phyloP scores from a whole-genome alignment of 2,888 invertebrate genomes.

The Palloptera scutellata region DNA sequence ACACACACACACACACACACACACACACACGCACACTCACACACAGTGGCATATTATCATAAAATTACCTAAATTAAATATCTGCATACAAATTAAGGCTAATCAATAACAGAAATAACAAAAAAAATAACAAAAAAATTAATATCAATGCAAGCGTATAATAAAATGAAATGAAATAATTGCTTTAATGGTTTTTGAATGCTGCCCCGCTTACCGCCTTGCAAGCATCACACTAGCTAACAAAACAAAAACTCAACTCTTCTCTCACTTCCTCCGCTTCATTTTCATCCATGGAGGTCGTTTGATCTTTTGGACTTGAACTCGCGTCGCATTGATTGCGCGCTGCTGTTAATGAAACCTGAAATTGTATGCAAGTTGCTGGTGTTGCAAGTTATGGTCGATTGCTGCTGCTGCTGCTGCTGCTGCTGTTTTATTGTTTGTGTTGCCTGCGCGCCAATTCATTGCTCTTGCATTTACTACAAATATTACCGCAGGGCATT shows the following conservation, averaged over 20 bases:
- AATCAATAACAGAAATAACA: constrained; percentile 24
- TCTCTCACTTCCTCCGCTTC: not conserved
- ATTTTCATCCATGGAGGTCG: constrained; percentile 36
- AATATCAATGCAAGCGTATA: constrained; percentile 1
- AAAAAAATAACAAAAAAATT: constrained; percentile 2
- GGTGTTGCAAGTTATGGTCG: not conserved
- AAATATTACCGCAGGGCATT: too few relatives aligned
- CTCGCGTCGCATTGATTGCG: not conserved
- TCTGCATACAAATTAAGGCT: not conserved
- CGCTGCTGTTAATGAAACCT: constrained; percentile 13
- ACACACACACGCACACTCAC: too few relatives aligned
- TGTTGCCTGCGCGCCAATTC: too few relatives aligned
- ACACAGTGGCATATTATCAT: too few relatives aligned
- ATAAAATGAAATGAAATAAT: too few relatives aligned
- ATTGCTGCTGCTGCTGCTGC: not conserved
- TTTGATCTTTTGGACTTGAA: not conserved
- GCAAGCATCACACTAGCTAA: too few relatives aligned
- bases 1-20: too few relatives aligned
- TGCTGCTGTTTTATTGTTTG: not conserved
- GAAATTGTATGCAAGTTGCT: constrained; percentile 4
- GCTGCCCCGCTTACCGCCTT: not conserved
- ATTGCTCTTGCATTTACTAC: too few relatives aligned
- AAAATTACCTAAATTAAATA: too few relatives aligned
- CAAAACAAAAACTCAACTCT: not conserved
- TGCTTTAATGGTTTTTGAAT: not conserved